Conservation (phyloP, 1,140 invertebrate species). For the Drosophila willistoni region DNA sequence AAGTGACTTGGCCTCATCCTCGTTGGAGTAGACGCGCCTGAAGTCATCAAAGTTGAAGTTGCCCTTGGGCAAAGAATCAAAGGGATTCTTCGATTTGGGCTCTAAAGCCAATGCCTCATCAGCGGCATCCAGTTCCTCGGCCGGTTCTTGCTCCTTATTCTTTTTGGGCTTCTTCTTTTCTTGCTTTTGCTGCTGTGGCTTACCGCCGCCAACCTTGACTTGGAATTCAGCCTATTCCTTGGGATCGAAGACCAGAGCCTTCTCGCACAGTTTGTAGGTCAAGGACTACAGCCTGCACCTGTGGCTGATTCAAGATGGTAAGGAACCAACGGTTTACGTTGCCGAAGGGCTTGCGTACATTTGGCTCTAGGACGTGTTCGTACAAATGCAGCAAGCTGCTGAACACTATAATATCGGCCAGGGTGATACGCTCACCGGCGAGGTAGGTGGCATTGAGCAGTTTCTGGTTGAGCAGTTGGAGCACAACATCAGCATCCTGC, state of each 20-base stretch:
- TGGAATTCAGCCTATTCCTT: conserved; percentile 86
- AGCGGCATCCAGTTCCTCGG: conserved; percentile 87
- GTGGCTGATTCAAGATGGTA: conserved; percentile 95
- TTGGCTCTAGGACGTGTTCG: conserved; percentile 92
- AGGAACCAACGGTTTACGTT: conserved; percentile 97
- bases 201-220: conserved; percentile 61
- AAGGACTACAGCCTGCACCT: conserved; percentile 93
- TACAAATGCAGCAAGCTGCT: conserved; percentile 94
- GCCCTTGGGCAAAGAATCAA: conserved; percentile 93
- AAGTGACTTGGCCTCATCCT: conserved; percentile 96
- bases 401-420: conserved; percentile 97
- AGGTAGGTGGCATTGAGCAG: conserved; percentile 95
- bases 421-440: conserved; percentile 95
- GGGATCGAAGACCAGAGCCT: conserved; percentile 90
- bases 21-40: conserved; percentile 98
- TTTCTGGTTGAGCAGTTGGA: conserved; percentile 92
- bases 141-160: conserved; percentile 84
- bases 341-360: conserved; percentile 87
- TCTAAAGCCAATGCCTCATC: conserved; percentile 89
- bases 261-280: conserved; percentile 90
- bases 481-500: conserved; percentile 91
- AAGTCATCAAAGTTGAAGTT: conserved; percentile 98
- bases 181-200: conserved; percentile 55
- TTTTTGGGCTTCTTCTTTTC: conserved; percentile 84
- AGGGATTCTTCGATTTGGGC: conserved; percentile 96